Conservation (phyloP, 2,888 invertebrate genomes). For the Amblyjoppa proteus region DNA sequence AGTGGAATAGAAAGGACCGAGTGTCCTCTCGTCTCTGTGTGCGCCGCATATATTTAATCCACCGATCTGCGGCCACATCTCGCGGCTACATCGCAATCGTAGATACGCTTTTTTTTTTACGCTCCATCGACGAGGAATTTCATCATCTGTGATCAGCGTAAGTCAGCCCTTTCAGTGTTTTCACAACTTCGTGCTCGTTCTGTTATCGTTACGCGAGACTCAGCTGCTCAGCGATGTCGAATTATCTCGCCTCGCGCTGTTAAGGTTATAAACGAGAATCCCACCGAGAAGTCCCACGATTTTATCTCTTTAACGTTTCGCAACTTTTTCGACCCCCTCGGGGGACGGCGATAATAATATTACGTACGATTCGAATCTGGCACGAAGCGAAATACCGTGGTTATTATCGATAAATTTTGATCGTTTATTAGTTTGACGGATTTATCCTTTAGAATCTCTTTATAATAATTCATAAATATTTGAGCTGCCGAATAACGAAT, state of each 20-base stretch:
- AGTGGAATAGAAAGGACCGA: conserved; percentile 28
- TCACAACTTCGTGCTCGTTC: background rate
- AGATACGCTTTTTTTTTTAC: background rate
- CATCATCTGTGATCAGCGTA: conserved; percentile 26
- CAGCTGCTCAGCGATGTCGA: conserved; percentile 7
- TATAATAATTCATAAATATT: no score
- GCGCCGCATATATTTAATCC: conserved; percentile 8
- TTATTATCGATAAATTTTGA: no score
- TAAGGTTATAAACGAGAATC: conserved; percentile 24
- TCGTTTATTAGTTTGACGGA: no score
- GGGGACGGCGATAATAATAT: background rate
- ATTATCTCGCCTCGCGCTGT: conserved; percentile 4
- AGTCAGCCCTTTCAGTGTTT: background rate
- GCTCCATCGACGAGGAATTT: background rate
- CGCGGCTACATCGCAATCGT: conserved; percentile 1
- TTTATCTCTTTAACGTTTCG: background rate
- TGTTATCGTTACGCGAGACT: background rate
- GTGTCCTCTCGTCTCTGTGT: conserved; percentile 1
- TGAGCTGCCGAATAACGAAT: no score
- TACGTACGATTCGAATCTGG: background rate
- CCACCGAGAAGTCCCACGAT: background rate
- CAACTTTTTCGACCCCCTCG: background rate
- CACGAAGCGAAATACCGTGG: background rate
- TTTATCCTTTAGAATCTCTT: no score
- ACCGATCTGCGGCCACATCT: background rate